Base-by-base conservation (phyloP, 2,113 vertebrate species). In the Platycercus adscitus region DNA sequence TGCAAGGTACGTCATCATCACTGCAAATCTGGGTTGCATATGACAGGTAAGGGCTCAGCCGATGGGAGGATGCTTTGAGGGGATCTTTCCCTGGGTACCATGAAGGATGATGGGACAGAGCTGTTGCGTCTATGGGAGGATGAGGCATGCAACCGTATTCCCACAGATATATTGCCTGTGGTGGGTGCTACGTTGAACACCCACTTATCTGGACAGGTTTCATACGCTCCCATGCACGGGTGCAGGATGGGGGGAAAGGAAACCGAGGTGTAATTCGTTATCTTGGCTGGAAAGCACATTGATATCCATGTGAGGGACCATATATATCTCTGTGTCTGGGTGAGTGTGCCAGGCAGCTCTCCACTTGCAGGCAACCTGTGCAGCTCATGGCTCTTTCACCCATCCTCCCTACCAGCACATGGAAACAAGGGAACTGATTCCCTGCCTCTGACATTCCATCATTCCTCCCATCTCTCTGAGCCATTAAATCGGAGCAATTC, bases 151-250 rank as follows among this genome's bases (percentile, higher is more conserved):
- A 70, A 17, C 39, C 17, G 3, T 76, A 56, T 43, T 49, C 26
- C 46, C 2, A 6, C 37, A 41, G 91, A 5, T 41, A 14, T 1
- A 3, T 6, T 19, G 6, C 61, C 61, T 33, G 41, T 6, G 6
- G 65, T 2, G 19, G 33, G 33, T 6, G 43, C 73, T n/a, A 16
- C 3, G 0, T 11, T 20, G 37, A 28, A 23, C 41, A 35, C 53
- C 70, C 3, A 1, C 56, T 78, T 18, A 2, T 60, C 39, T 7
- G 33, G 66, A 26, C 41, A 52, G 43, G 69, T 53, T 72, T 84
- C 15, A 0, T 15, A 11, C 1, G 28, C 7, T 2, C 8, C 41
- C 47, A 2, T 10, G 24, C 31, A 17, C 6, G 28, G 55, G 33
- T 17, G 37, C 17, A 5, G 33, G 50, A 18, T 5, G 4, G 43